A percentile compares a stretch with the other conserved stretches of the same genome.
These are phyloP conservation scores for Oncopeltus fasciatus DNA, from an alignment of 1,140 invertebrate species.

Conservation along the genomic window DNA sequence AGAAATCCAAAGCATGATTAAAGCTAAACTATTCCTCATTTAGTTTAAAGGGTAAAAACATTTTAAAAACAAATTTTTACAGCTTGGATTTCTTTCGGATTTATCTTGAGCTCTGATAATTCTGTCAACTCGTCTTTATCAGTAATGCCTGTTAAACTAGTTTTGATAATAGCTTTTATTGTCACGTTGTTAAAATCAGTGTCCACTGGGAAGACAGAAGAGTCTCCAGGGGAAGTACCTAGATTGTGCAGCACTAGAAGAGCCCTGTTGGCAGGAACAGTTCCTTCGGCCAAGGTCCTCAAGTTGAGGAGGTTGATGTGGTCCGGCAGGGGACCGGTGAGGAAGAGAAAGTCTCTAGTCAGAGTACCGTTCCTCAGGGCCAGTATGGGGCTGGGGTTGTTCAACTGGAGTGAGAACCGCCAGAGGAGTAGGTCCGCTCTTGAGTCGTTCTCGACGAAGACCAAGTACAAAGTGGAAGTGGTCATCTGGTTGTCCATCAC, in stretches of 20 bases:
- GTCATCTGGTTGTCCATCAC: slow-evolving; percentile 7
- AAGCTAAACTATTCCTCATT: too few relatives aligned
- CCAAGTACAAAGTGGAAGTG: background rate
- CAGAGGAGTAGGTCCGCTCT: background rate
- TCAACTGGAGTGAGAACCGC: background rate
- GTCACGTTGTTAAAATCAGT: background rate
- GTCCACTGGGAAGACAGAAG: background rate
- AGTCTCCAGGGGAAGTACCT: background rate
- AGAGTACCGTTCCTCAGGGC: background rate
- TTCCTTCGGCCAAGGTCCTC: background rate
- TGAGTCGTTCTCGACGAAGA: background rate
- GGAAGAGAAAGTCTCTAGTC: background rate
- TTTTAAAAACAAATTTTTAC: slow-evolving; percentile 8
- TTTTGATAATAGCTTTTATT: slow-evolving; percentile 1
- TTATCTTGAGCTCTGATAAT: slow-evolving; percentile 3
- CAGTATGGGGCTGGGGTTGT: background rate
- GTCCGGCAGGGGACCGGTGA: background rate
- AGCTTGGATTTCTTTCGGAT: background rate
- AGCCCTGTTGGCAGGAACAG: background rate
- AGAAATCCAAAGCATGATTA: too few relatives aligned
- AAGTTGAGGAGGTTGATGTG: background rate
- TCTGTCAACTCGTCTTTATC: background rate
- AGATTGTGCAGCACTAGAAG: background rate
- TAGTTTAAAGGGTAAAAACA: too few relatives aligned
- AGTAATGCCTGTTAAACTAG: background rate